Base-by-base conservation (phyloP, 2,888 invertebrate species). In the Cancer borealis region DNA sequence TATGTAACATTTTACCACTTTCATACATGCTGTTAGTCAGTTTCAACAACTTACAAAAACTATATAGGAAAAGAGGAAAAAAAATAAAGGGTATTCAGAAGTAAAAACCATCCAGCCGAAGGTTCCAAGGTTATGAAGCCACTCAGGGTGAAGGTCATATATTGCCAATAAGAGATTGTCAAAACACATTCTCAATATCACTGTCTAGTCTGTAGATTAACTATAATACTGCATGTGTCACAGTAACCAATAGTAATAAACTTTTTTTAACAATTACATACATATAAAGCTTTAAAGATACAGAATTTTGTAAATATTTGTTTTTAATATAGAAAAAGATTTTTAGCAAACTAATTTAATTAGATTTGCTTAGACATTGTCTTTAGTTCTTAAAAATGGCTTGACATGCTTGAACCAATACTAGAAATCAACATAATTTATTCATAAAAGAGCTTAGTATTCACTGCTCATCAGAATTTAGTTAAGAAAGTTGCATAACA, bases 391-490 rank as follows among this genome's bases (percentile, higher is more conserved):
- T 30, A 84, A 10, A 39, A 84, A 39, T 39, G 10, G 5, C 39
- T 84, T 30, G 39, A 39, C 84, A 84, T 10, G 26, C 26, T 73
- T 26, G 26, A 73, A 73, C 26, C 21, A 73, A 73, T 84, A 4
- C 1, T 84, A 39, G 30, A 84, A 84, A 84, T 3, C 21, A 84
- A 84, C 26, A 79, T 26, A 79, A n/a, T 10, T 84, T 17, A 84
- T 14, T 84, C 39, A 84, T 84, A 39, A 30, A 84, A 84, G 84
- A 84, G 84, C 14, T 39, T 84, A 30, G 84, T 84, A 39, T 84
- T 84, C 39, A 84, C 39, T 79, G 12, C n/a, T 84, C 39, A 8
- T 84, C 84, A 84, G 14, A 17, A 39, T 84, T 12, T 14, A 12
- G 21, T 39, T 39, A 84, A 39, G 84, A 39, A 14, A 84, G 30